These are phyloP conservation scores for Morinoia aosen DNA, from an alignment of 2,888 invertebrate genomes.

Conservation along the genomic window DNA sequence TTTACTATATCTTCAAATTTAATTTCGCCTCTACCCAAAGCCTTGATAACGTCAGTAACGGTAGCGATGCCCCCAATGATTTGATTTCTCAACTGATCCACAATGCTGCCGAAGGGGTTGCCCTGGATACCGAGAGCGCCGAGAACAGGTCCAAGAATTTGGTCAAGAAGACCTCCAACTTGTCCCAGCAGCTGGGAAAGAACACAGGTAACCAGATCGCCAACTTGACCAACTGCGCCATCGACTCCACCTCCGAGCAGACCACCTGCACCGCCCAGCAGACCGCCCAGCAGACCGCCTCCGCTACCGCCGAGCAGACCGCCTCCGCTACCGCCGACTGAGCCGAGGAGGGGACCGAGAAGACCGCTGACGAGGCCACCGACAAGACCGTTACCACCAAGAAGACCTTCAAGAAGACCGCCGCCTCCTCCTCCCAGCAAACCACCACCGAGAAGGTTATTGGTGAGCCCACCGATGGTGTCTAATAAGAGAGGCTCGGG, in stretches of 20 bases:
- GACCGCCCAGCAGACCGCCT: too few species aligned
- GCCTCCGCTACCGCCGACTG: not conserved
- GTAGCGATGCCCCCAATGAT: not conserved
- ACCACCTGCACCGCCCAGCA: too few species aligned
- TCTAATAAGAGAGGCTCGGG: too few species aligned
- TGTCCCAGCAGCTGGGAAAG: not conserved
- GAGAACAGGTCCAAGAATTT: not conserved
- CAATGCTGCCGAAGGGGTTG: not conserved
- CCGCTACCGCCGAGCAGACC: not conserved
- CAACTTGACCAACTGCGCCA: constrained; percentile 7
- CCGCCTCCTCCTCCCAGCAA: not conserved
- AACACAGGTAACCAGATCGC: not conserved
- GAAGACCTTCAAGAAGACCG: not conserved
- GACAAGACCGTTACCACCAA: not conserved
- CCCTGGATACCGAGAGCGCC: not conserved
- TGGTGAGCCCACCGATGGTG: too few species aligned
- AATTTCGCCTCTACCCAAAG: not conserved
- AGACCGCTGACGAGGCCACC: not conserved
- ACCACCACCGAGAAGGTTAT: not conserved
- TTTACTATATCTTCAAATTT: not conserved
- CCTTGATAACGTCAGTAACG: not conserved
- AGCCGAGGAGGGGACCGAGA: not conserved
- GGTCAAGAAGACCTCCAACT: not conserved
- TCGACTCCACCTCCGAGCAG: too few species aligned
- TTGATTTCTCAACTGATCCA: not conserved